These are phyloP conservation scores for Eulacestoma nigropectus DNA, from an alignment of 2,113 vertebrate species.

Conservation along the genomic window DNA sequence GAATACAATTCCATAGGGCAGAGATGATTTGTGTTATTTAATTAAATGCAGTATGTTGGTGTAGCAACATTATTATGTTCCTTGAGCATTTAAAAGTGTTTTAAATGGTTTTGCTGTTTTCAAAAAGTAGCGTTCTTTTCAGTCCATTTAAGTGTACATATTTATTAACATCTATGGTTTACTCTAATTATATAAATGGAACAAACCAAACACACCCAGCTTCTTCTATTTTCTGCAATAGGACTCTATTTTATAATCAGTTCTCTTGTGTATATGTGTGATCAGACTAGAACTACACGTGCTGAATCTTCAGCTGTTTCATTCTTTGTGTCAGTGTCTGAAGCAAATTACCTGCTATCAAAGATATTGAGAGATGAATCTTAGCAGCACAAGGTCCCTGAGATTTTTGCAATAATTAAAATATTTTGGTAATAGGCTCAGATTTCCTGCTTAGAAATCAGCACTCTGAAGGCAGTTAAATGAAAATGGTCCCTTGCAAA, in stretches of 20 bases:
- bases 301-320: background rate
- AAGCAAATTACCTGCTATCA: background rate
- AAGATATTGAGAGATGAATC: background rate
- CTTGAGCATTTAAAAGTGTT: background rate
- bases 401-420: background rate
- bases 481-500: background rate
- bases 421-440: background rate
- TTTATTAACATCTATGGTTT: background rate
- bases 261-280: background rate
- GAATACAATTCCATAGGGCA: background rate
- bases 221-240: background rate
- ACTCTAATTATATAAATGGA: background rate
- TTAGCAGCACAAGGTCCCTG: constrained; percentile 22
- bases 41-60: background rate
- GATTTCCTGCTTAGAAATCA: background rate
- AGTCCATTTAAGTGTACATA: background rate
- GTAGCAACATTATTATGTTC: background rate
- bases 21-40: background rate
- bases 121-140: background rate
- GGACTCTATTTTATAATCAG: background rate
- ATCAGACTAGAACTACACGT: background rate
- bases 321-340: background rate
- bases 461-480: background rate
- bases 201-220: background rate
- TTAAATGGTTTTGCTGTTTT: background rate